Base-by-base conservation (phyloP, 1,140 invertebrate species). In the Aphelinus certus region DNA sequence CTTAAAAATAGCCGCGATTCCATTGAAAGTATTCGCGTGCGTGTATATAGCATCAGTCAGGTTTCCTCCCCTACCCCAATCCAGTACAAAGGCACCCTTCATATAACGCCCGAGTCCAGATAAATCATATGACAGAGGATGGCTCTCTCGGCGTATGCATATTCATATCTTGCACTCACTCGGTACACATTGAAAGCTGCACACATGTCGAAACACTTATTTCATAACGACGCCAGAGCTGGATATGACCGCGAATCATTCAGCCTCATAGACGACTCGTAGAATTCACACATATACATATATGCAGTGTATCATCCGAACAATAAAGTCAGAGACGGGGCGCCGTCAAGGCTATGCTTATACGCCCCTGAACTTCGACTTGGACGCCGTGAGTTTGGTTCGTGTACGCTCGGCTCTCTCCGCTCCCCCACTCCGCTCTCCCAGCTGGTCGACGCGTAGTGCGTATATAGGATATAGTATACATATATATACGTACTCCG, bases 311-410 rank as follows among this genome's bases (percentile, higher is more conserved):
- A 43, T 2, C 4, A 60, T 43, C 42, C 45, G 43, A 2, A 3
- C 3, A 43, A 4, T 5, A 10, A 62, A 62, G 60, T 7, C 9
- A 62, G 5, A 9, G 45, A 63, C n/a, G 49, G 47, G 48, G 63
- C 49, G 7, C 63, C 47, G 1, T 3, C 10, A 65, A 43, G 5
- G 5, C 48, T 42, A 1, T 53, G 57, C 7, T 53, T 45, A 56
- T 67, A 67, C 65, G 65, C 56, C 65, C 65, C 65, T 67, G 65
- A 67, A 67, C 65, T 67, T 67, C 43, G 53, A 51, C 26, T 65
- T n/a, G 47, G 10, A 65, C 63, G 10, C 10, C 3, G 62, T 3
- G 47, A 63, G 61, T 53, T 67, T 42, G 65, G 53, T 26, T 66
- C 64, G 51, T 49, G 6, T 9, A 47, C 46, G 42, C 65, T 67